Evolutionary conservation across 1,140 invertebrate species (phyloP).

Genomic region (Lerema accius): DNA sequence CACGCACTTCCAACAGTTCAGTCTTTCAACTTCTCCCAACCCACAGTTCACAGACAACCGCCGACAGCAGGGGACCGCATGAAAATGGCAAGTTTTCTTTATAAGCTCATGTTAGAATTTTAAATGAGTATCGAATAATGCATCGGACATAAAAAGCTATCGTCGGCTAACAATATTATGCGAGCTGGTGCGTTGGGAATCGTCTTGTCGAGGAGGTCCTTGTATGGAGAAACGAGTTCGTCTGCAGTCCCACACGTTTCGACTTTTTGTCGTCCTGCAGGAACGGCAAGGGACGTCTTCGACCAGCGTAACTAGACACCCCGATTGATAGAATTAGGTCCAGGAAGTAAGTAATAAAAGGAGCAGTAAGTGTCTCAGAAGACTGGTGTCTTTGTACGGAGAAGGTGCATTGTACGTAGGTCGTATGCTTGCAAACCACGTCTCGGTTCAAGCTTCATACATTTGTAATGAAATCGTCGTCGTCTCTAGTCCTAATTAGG

Average conservation of each 20-base stretch:
- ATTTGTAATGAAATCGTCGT: constrained; percentile 74
- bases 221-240: constrained; percentile 80
- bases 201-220: constrained; percentile 68
- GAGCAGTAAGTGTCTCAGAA: constrained; percentile 39
- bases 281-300: constrained; percentile 64
- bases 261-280: constrained; percentile 74
- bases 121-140: constrained; percentile 82
- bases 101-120: constrained; percentile 80
- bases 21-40: too few relatives aligned
- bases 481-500: constrained; percentile 63
- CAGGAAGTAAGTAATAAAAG: constrained; percentile 44
- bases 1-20: constrained; percentile 15
- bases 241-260: constrained; percentile 78
- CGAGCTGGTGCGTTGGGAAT: constrained; percentile 76
- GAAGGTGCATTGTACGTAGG: constrained; percentile 71
- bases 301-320: constrained; percentile 54
- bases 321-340: constrained; percentile 25
- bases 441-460: constrained; percentile 63
- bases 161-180: constrained; percentile 80
- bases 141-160: constrained; percentile 81
- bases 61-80: constrained; percentile 69
- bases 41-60: constrained; percentile 55
- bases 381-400: constrained; percentile 42
- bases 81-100: constrained; percentile 79
- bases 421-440: constrained; percentile 70